phyloP scores from a whole-genome alignment of 2,888 invertebrate species.

The Tetragonula carbonaria region DNA sequence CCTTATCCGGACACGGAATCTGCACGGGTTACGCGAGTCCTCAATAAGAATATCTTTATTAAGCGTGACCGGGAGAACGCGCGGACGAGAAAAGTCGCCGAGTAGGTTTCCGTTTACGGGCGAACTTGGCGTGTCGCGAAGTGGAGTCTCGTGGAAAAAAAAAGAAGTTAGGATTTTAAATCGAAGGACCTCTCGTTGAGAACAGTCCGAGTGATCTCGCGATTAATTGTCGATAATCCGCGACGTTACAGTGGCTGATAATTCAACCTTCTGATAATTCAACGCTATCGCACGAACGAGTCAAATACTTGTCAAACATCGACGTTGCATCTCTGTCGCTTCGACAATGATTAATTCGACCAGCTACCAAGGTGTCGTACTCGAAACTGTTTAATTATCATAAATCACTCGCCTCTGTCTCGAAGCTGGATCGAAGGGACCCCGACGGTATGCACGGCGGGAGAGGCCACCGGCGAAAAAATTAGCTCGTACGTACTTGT shows the following conservation, averaged over 20 bases:
- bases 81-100: slow-evolving; percentile 53
- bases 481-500: slow-evolving; percentile 1
- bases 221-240: neutral
- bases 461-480: slow-evolving; percentile 13
- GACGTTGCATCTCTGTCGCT: neutral
- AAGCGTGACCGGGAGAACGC: slow-evolving; percentile 33
- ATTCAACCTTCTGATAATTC: neutral
- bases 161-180: slow-evolving; percentile 6
- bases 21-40: slow-evolving; percentile 57
- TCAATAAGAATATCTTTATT: slow-evolving; percentile 76
- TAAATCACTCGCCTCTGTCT: slow-evolving; percentile 16
- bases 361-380: neutral
- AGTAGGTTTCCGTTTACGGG: slow-evolving; percentile 58
- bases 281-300: neutral
- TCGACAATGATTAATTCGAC: slow-evolving; percentile 25
- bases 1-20: slow-evolving; percentile 71
- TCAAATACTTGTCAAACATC: neutral
- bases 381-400: slow-evolving; percentile 37
- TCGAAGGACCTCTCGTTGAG: neutral
- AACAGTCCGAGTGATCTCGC: neutral
- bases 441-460: slow-evolving; percentile 1
- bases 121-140: slow-evolving; percentile 13
- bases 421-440: neutral
- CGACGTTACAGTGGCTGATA: too few species aligned
- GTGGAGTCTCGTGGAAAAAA: slow-evolving; percentile 15